Evolutionary conservation across 2,797 vertebrate genomes (phyloP).

Genomic region (Sphenopsis melanotis): DNA sequence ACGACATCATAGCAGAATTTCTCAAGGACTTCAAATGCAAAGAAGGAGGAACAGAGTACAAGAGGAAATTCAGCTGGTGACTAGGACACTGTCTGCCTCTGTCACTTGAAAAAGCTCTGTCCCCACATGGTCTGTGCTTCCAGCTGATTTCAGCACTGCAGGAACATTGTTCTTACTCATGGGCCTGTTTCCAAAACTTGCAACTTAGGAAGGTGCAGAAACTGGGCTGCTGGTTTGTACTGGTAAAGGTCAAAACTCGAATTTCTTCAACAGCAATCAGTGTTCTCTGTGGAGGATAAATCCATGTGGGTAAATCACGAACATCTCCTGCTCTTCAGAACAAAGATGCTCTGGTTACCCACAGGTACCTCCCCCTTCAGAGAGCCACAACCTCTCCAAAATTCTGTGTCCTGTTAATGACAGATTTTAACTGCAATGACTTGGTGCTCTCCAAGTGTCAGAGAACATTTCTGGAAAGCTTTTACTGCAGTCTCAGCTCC

Average conservation of each 20-base stretch:
- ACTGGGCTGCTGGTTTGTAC: background rate
- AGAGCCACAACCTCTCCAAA: background rate
- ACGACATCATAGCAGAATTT: background rate
- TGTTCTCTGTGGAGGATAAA: background rate
- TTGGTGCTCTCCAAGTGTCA: background rate
- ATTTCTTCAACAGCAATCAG: background rate
- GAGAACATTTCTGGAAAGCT: background rate
- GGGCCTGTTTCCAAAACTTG: background rate
- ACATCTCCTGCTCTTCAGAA: background rate
- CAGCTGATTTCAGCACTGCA: too few species aligned
- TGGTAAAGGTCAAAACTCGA: background rate
- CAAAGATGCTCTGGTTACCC: background rate
- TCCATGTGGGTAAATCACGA: accelerated
- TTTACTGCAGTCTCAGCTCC: background rate
- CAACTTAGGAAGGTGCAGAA: background rate
- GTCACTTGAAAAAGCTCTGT: background rate
- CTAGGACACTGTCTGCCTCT: background rate
- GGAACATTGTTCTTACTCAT: background rate
- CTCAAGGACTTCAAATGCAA: background rate
- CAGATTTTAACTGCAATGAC: background rate
- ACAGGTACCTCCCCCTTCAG: background rate
- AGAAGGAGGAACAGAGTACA: background rate
- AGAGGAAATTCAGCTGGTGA: background rate
- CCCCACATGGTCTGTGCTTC: background rate
- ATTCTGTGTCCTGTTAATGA: accelerated